Evolutionary conservation across 2,888 invertebrate species (phyloP).

Genomic region (Orgyia antiqua): DNA sequence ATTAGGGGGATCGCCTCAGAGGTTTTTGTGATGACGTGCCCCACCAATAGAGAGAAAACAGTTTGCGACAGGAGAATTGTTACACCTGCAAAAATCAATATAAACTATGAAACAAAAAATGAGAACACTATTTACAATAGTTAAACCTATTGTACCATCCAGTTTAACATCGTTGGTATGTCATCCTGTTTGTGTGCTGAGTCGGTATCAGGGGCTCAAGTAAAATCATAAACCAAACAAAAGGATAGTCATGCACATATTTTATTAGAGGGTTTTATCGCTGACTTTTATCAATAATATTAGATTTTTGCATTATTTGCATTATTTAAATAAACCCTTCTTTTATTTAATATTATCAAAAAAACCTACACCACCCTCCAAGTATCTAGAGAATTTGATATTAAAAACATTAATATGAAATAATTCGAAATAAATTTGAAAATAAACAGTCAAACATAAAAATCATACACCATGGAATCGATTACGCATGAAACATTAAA

Average conservation of each 20-base stretch:
- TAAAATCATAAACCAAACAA: conserved; percentile 67
- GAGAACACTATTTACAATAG: conserved; percentile 39
- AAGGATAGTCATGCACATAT: conserved; percentile 66
- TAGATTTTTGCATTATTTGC: conserved; percentile 21
- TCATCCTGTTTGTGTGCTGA: conserved; percentile 69
- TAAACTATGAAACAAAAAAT: conserved; percentile 61
- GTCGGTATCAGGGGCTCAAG: conserved; percentile 70
- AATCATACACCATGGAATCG: conserved; percentile 61
- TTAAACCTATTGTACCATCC: conserved; percentile 37
- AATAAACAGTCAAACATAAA: conserved; percentile 40
- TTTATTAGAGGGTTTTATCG: conserved; percentile 44
- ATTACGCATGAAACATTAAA: conserved; percentile 45
- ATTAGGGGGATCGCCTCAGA: conserved; percentile 99
- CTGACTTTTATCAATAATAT: conserved; percentile 30
- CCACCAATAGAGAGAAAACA: conserved; percentile 99
- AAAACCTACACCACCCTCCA: conserved; percentile 64
- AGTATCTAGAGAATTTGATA: conserved; percentile 52
- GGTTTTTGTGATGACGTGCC: conserved; percentile 99
- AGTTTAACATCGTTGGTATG: conserved; percentile 32
- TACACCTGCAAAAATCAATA: conserved; percentile 93
- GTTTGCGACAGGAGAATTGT: conserved; percentile 99
- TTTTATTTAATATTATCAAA: conserved; percentile 16
- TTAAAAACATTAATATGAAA: conserved; percentile 13
- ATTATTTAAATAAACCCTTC: conserved; percentile 26
- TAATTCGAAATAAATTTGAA: conserved; percentile 22